Evolutionary conservation across 2,113 vertebrate species (phyloP).

Genomic region (Arizona elegans): DNA sequence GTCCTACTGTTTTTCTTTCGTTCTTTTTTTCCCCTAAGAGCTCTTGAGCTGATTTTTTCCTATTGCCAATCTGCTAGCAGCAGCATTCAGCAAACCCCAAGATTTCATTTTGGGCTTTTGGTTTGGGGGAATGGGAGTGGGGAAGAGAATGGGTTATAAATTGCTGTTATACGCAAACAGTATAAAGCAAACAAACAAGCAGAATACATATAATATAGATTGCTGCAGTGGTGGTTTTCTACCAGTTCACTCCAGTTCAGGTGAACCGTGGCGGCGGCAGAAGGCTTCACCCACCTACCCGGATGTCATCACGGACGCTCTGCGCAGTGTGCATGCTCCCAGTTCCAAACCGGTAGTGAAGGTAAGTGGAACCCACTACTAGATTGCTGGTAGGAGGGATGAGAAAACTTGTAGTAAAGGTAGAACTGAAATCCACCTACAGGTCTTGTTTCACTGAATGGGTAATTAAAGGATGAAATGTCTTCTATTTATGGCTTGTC

Average conservation of each 20-base stretch:
- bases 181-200: neutral
- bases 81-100: neutral
- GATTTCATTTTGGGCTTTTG: neutral
- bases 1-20: constrained; percentile 22
- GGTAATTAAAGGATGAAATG: neutral
- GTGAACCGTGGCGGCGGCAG: too few species aligned
- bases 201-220: neutral
- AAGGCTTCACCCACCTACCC: too few species aligned
- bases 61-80: constrained; percentile 22
- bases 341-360: too few species aligned
- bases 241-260: too few species aligned
- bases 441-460: neutral
- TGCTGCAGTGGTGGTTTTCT: neutral
- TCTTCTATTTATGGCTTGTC: neutral
- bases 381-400: neutral
- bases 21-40: constrained; percentile 27
- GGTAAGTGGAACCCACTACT: too few species aligned
- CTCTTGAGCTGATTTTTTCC: constrained; percentile 52
- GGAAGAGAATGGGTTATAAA: neutral
- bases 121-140: neutral
- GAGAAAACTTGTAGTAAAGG: neutral
- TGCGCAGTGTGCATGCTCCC: too few species aligned
- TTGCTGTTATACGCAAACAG: neutral
- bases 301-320: too few species aligned
- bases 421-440: neutral